phyloP scores from a whole-genome alignment of 2,888 invertebrate genomes.

The Leptopterna dolabrata region DNA sequence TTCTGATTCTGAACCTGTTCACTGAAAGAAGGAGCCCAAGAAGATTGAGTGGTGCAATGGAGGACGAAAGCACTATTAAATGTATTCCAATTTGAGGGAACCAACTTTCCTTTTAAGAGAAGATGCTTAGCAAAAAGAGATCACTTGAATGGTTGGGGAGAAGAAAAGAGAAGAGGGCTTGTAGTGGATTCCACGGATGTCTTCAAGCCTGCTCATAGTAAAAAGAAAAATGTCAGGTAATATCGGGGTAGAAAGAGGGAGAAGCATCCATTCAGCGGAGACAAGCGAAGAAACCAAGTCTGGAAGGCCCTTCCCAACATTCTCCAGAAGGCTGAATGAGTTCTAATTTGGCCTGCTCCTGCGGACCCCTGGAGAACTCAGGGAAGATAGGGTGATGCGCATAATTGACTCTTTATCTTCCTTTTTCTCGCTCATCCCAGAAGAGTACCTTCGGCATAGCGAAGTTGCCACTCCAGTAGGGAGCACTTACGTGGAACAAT shows the following conservation, averaged over 20 bases:
- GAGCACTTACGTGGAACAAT: not conserved
- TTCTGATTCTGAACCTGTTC: not conserved
- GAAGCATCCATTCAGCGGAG: not conserved
- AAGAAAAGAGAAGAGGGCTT: conserved; percentile 15
- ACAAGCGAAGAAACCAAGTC: conserved; percentile 4
- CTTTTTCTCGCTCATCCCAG: conserved; percentile 9
- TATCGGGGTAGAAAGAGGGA: not conserved
- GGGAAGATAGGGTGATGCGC: not conserved
- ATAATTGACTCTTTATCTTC: conserved; percentile 14
- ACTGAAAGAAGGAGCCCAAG: not conserved
- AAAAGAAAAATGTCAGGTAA: conserved; percentile 45
- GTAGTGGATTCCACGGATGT: conserved; percentile 40
- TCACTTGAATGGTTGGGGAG: not conserved
- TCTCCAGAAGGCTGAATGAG: conserved; percentile 23
- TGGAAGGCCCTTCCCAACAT: conserved; percentile 5
- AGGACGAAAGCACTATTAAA: not conserved
- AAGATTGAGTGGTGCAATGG: not conserved
- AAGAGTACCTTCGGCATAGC: not conserved
- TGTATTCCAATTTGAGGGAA: not conserved
- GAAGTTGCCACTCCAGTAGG: not conserved
- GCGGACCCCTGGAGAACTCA: not conserved
- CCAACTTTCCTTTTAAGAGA: conserved; percentile 5
- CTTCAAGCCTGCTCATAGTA: conserved; percentile 25
- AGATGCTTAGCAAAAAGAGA: not conserved
- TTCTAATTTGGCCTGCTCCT: conserved; percentile 8